Base-by-base conservation (phyloP, 2,797 vertebrate genomes). In the Podarcis siculus region DNA sequence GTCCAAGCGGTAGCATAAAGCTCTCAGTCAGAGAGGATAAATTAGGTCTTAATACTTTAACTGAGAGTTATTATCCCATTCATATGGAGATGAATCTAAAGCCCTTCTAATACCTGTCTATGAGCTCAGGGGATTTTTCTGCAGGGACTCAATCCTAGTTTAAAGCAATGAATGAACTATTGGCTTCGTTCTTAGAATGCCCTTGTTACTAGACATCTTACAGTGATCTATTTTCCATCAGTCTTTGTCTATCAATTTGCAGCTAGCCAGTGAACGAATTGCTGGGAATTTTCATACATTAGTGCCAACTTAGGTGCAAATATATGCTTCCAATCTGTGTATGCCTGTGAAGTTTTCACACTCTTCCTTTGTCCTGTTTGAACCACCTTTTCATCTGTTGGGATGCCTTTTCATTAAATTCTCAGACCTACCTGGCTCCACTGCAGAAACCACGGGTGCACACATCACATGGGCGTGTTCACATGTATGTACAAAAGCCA, bases 11-110 rank as follows among this genome's bases (percentile, higher is more conserved):
- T 72, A 69, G 42, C 37, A 35, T 87, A 69, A 73, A 87, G n/a
- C 76, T 78, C 76, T 83, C 25, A 45, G 32, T 27, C 69, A 84
- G 32, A 27, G 23, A 69, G 69, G 77, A 80, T 69, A 69, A 80
- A 85, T 69, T 58, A 85, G 82, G 35, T 84, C 37, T 87, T 85
- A 90, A 87, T 90, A 87, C 64, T n/a, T 81, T 77, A 76, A 77
- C 83, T 85, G 77, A 81, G 77, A 77, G 30, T 27, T 82, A 85
- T 87, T 87, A 90, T 77, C 86, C 82, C 45, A 80, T 90, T 87
- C 35, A 85, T 81, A 58, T 83, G 77, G 71, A 85, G 82, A 69
- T 77, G 79, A 45, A 35, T 85, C 30, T 85, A 87, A 90, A 90
- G 82, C 45, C 35, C 30, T 85, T 85, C 58, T 85, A 87, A 87